phyloP scores from a whole-genome alignment of 2,888 invertebrate genomes.

The Ametastegia equiseti region DNA sequence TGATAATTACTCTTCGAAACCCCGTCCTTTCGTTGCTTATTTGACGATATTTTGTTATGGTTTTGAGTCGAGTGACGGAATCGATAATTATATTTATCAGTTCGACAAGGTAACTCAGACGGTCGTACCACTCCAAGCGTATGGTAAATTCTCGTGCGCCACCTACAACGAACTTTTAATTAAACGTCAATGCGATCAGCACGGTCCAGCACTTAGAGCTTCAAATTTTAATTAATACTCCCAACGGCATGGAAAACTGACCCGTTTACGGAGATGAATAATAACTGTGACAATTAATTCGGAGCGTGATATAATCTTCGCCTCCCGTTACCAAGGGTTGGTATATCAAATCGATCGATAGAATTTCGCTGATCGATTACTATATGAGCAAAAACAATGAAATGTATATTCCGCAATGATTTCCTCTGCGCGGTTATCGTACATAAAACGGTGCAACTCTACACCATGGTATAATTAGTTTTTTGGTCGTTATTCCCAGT shows the following conservation, averaged over 20 bases:
- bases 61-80: slow-evolving; percentile 1
- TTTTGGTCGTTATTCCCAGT: slow-evolving; percentile 34
- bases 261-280: slow-evolving; percentile 27
- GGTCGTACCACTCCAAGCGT: neutral
- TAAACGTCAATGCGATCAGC: slow-evolving; percentile 40
- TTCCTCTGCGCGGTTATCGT: neutral
- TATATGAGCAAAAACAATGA: neutral
- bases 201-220: slow-evolving; percentile 33
- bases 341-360: neutral
- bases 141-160: slow-evolving; percentile 21
- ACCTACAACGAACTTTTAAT: slow-evolving; percentile 32
- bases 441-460: slow-evolving; percentile 16
- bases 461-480: slow-evolving; percentile 23
- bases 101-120: slow-evolving; percentile 18
- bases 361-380: neutral
- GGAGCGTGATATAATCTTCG: slow-evolving; percentile 18
- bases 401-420: neutral
- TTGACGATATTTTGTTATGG: slow-evolving; percentile 5
- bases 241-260: slow-evolving; percentile 25
- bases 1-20: neutral
- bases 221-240: slow-evolving; percentile 29
- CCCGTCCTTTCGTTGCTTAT: neutral
- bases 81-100: slow-evolving; percentile 25
- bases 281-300: slow-evolving; percentile 24
- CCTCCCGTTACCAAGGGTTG: neutral